phyloP scores from a whole-genome alignment of 2,797 vertebrate species.

The Falco naumanni region DNA sequence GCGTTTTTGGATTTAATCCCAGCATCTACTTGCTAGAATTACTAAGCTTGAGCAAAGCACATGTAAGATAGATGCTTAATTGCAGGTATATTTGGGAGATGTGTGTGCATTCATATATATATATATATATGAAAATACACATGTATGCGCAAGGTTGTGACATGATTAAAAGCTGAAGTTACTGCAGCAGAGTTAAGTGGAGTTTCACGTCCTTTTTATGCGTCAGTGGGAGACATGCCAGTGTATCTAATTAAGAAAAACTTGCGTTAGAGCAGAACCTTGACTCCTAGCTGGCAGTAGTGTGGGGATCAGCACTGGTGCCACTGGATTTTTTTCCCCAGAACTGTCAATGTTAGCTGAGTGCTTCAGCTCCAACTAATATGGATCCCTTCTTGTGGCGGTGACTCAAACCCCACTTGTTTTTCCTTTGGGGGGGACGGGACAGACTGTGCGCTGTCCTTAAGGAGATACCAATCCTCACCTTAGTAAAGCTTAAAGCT shows the following conservation, averaged over 20 bases:
- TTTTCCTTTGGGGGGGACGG: not conserved
- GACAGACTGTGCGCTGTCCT: too few species aligned
- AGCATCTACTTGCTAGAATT: not conserved
- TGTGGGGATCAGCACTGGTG: not conserved
- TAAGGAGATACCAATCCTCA: not conserved
- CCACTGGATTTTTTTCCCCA: accelerated
- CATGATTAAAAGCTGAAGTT: not conserved
- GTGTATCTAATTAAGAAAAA: not conserved
- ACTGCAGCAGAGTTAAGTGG: not conserved
- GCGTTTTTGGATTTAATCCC: not conserved
- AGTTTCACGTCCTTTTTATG: not conserved
- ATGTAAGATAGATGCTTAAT: too few species aligned
- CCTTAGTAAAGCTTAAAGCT: not conserved
- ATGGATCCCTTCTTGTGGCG: not conserved
- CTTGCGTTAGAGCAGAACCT: too few species aligned
- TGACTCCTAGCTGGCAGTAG: not conserved
- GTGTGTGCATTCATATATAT: not conserved
- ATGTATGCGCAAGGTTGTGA: not conserved
- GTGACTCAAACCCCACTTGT: not conserved
- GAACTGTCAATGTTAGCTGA: not conserved
- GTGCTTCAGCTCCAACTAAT: not conserved
- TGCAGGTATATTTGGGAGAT: not conserved
- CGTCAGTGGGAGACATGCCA: accelerated
- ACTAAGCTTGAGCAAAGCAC: not conserved
- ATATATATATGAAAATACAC: not conserved